These are phyloP conservation scores for Harpalus rufipes DNA, from an alignment of 2,888 invertebrate species.

Conservation along the genomic window DNA sequence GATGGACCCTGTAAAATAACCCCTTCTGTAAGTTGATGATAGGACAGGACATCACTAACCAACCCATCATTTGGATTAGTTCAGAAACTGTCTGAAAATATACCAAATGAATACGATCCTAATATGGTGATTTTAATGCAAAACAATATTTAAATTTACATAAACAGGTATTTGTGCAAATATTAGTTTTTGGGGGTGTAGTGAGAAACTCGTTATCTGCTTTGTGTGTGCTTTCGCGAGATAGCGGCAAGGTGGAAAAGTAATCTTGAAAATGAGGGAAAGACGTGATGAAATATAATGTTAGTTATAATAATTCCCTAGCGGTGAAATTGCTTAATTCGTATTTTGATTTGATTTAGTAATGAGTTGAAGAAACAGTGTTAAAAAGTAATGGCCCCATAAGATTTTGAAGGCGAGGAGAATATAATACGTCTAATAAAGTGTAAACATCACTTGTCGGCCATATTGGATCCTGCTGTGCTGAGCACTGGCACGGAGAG, in stretches of 20 bases:
- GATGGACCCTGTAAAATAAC: too few relatives aligned
- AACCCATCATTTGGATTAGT: too few relatives aligned
- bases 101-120: too few relatives aligned
- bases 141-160: background rate
- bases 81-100: too few relatives aligned
- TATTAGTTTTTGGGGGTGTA: background rate
- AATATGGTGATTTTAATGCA: too few relatives aligned
- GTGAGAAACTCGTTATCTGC: conserved; percentile 1
- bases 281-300: conserved; percentile 17
- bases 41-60: too few relatives aligned
- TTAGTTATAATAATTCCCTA: conserved; percentile 12
- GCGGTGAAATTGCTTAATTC: conserved; percentile 16
- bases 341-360: conserved; percentile 39
- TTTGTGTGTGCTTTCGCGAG: background rate
- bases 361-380: conserved; percentile 42
- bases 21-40: too few relatives aligned
- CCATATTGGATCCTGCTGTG: conserved; percentile 40
- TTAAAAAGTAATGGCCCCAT: conserved; percentile 35
- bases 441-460: conserved; percentile 48
- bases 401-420: conserved; percentile 30
- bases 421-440: conserved; percentile 52
- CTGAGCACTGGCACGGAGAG: background rate
- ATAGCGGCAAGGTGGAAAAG: conserved; percentile 7
- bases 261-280: conserved; percentile 21
- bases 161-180: conserved; percentile 2